Conservation (phyloP, 2,888 invertebrate species). For the Drosophila borborema region DNA sequence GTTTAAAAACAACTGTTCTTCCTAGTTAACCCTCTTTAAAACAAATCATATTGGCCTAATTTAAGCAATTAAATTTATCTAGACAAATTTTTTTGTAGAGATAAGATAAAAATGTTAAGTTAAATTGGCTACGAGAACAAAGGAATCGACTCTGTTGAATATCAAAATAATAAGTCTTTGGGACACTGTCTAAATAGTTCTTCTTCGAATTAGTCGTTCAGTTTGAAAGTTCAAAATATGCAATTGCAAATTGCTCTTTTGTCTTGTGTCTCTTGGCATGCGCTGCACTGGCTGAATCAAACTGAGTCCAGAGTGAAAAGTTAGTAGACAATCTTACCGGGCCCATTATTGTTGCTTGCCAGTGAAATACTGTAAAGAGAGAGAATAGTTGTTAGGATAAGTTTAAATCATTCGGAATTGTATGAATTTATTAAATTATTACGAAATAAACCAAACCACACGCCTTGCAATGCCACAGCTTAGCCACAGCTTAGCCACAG, state of each 20-base stretch:
- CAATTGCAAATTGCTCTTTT: background rate
- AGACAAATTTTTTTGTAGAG: background rate
- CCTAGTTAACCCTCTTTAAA: background rate
- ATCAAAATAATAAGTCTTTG: too few species aligned
- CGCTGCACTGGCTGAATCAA: background rate
- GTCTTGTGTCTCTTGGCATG: background rate
- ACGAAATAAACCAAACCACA: background rate
- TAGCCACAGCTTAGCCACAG: too few species aligned
- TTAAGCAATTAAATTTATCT: background rate
- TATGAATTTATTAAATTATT: constrained; percentile 7
- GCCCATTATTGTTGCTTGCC: constrained; percentile 99
- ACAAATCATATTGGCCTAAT: background rate
- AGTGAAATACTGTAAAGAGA: constrained; percentile 97
- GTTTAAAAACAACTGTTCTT: too few species aligned
- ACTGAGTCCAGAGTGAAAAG: constrained; percentile 13
- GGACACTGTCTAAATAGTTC: background rate
- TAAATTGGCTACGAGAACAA: background rate
- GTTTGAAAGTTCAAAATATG: background rate
- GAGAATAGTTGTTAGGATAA: constrained; percentile 60
- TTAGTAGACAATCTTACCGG: constrained; percentile 86
- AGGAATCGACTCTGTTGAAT: background rate
- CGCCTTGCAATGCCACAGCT: constrained; percentile 2
- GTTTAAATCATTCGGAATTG: background rate
- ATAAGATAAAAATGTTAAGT: background rate
- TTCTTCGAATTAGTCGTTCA: too few species aligned